phyloP scores from a whole-genome alignment of 1,140 invertebrate species.

The Hycleus cichorii region DNA sequence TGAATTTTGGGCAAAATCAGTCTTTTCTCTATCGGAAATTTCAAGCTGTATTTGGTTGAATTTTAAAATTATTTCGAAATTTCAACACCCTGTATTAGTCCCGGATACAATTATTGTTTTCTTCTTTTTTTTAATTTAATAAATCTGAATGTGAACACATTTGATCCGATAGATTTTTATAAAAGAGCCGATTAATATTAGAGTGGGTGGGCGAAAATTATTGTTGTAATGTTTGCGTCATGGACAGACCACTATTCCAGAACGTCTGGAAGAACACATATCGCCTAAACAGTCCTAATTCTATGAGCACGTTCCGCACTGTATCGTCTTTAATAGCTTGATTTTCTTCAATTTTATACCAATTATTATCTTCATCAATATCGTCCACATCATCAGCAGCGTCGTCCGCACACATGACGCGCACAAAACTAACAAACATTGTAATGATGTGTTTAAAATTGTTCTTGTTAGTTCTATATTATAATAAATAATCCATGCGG shows the following conservation, averaged over 20 bases:
- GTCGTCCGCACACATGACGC: slow-evolving; percentile 39
- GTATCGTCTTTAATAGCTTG: background rate
- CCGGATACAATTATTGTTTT: too few relatives aligned
- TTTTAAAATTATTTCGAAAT: too few relatives aligned
- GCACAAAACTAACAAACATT: slow-evolving; percentile 39
- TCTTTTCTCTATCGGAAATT: too few relatives aligned
- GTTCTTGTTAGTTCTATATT: slow-evolving; percentile 20
- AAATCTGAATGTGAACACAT: slow-evolving; percentile 20
- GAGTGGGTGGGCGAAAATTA: too few relatives aligned
- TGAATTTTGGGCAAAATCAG: too few relatives aligned
- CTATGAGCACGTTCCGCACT: slow-evolving; percentile 33
- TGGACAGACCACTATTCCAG: slow-evolving; percentile 8
- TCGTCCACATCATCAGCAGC: slow-evolving; percentile 32
- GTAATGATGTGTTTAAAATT: slow-evolving; percentile 30
- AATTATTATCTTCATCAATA: slow-evolving; percentile 27
- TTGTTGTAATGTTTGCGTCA: background rate
- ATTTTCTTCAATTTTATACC: background rate
- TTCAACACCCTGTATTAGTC: too few relatives aligned
- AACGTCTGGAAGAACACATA: slow-evolving; percentile 28
- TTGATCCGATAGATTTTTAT: background rate
- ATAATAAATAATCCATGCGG: slow-evolving; percentile 31
- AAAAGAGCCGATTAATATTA: too few relatives aligned
- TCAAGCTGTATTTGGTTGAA: too few relatives aligned
- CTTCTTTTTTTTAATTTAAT: too few relatives aligned
- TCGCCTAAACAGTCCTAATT: slow-evolving; percentile 33